Percentiles rank a stretch among this genome's conserved stretches.
Conservation (phyloP, 2,888 invertebrate species). For the Apodemia mormo region DNA sequence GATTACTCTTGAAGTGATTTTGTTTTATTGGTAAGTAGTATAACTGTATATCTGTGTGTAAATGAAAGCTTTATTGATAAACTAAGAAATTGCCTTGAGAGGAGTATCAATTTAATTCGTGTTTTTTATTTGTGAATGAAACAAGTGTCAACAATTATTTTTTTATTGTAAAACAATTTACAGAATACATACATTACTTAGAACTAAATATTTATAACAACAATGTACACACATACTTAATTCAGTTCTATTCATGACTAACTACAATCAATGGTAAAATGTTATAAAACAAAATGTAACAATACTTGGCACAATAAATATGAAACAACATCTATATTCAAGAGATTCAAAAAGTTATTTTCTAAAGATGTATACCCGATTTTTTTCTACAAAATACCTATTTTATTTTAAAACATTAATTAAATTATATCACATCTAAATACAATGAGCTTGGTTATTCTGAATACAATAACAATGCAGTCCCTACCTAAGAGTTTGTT, state of each 20-base stretch:
- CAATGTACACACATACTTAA: slow-evolving; percentile 47
- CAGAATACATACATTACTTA: slow-evolving; percentile 53
- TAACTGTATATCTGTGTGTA: too few relatives aligned
- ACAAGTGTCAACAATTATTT: slow-evolving; percentile 62
- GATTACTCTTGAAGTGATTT: too few relatives aligned
- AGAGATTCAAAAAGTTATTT: slow-evolving; percentile 23
- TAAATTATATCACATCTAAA: slow-evolving; percentile 11
- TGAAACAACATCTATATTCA: slow-evolving; percentile 28
- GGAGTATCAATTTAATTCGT: too few relatives aligned
- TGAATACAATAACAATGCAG: neutral
- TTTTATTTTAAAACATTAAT: slow-evolving; percentile 2
- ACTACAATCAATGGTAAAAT: slow-evolving; percentile 22
- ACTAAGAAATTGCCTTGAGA: too few relatives aligned
- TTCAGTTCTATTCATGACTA: slow-evolving; percentile 32
- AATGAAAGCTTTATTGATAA: too few relatives aligned
- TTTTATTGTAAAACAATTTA: slow-evolving; percentile 73
- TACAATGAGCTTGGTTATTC: neutral
- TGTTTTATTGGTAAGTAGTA: too few relatives aligned
- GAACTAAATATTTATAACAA: slow-evolving; percentile 60
- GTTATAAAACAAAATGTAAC: slow-evolving; percentile 30
- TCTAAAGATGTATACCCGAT: slow-evolving; percentile 20
- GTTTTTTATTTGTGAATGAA: slow-evolving; percentile 41
- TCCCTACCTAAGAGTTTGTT: neutral
- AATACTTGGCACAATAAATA: slow-evolving; percentile 57
- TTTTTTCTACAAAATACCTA: slow-evolving; percentile 8